phyloP scores from a whole-genome alignment of 2,888 invertebrate species.

The Coecobrya sp. region DNA sequence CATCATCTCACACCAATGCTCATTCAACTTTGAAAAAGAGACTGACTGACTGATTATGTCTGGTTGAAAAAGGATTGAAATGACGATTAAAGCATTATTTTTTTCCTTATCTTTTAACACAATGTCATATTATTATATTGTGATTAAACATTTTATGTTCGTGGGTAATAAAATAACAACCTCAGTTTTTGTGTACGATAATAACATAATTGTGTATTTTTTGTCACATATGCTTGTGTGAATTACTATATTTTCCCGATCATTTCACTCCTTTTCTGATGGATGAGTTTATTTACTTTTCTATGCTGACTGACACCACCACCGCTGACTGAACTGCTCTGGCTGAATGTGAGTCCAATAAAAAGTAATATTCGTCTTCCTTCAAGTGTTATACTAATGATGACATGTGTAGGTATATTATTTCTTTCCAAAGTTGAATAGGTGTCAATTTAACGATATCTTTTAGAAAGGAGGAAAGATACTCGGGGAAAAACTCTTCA shows the following conservation, averaged over 20 bases:
- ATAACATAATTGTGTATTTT: conserved; percentile 2
- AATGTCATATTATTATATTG: conserved; percentile 35
- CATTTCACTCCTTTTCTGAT: conserved; percentile 38
- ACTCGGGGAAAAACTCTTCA: conserved; percentile 38
- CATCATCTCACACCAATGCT: conserved; percentile 30
- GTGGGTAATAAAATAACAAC: conserved; percentile 39
- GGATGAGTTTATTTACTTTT: conserved; percentile 18
- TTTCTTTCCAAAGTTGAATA: conserved; percentile 45
- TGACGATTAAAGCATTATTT: conserved; percentile 6
- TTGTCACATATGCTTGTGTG: conserved; percentile 30
- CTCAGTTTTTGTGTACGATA: background rate
- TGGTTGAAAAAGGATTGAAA: conserved; percentile 17
- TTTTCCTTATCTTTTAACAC: conserved; percentile 22
- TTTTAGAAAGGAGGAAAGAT: conserved; percentile 32
- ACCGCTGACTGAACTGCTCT: no score
- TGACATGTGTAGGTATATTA: conserved; percentile 64
- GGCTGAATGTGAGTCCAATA: conserved; percentile 39
- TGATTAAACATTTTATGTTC: conserved; percentile 36
- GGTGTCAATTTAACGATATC: conserved; percentile 71
- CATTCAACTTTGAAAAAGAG: conserved; percentile 47
- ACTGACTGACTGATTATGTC: conserved; percentile 25
- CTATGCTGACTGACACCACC: background rate
- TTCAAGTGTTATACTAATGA: conserved; percentile 51
- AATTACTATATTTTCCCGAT: conserved; percentile 62
- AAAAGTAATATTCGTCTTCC: conserved; percentile 34